Base-by-base conservation (phyloP, 2,888 invertebrate genomes). In the Panorpa germanica region DNA sequence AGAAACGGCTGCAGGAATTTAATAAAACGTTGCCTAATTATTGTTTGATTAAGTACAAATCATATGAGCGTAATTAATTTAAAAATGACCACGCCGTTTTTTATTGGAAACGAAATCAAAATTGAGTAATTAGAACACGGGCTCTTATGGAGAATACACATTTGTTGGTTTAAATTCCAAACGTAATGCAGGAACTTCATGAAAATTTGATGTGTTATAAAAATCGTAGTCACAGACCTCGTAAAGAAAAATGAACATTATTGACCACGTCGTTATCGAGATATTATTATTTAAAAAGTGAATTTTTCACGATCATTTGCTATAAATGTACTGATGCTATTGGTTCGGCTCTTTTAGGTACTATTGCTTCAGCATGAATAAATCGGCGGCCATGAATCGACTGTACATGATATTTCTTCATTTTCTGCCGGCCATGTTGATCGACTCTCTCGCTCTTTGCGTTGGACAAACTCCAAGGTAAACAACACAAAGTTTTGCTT, bases 381-480 rank as follows among this genome's bases (percentile, higher is more conserved):
- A 63, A 37, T 61, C 63, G 10, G 59, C 62, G 26, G 44, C 61
- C 5, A 33, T 61, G 30, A 55, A 65, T 40, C 45, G 45, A 2
- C 34, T 75, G 9, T 65, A 65, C 43, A 59, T 64, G 28, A 49
- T 75, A 22, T 54, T 77, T 15, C 56, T 77, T 29, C 83, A 83
- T 44, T 52, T 73, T 34, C 40, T 77, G 8, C 82, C 82, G 0
- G 82, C 78, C 0, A 59, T 68, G 14, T 35, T 77, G 2, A 54
- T 71, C 4, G 83, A 85, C 44, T 50, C 63, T 0, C 47, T 67
- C 1, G 59, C 65, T 3, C 41, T 65, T 7, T 56, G 77, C 28
- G 41, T 68, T 5, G 78, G 78, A 24, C 62, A 63, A 43, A 67
- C 70, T 47, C 74, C 76, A 38, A 64, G 60, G 71, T 70, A 46